Evolutionary conservation across 1,140 invertebrate genomes (phyloP).

Genomic region (Latrodectus geometricus): DNA sequence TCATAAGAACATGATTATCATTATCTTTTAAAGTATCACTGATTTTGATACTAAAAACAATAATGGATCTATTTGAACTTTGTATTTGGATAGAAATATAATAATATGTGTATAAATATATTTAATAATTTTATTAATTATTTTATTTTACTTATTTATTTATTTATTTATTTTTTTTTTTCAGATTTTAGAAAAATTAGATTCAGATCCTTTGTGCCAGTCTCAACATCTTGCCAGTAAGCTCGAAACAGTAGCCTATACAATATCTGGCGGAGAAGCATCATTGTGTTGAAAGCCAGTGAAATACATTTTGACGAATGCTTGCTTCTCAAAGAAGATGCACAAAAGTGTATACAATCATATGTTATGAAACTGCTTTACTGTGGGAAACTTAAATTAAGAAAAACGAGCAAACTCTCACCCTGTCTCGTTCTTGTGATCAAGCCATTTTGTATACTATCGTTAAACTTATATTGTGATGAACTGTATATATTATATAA

Average conservation of each 20-base stretch:
- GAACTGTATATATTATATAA: constrained; percentile 40
- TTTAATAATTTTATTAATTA: not conserved
- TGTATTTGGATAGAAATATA: not conserved
- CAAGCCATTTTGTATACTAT: constrained; percentile 56
- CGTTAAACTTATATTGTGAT: not conserved
- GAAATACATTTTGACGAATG: not conserved
- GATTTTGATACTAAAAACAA: not conserved
- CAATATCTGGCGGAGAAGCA: constrained; percentile 74
- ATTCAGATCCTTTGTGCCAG: constrained; percentile 82
- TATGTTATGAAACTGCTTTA: constrained; percentile 35
- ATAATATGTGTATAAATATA: not conserved
- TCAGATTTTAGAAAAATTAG: constrained; percentile 84
- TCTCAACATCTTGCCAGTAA: constrained; percentile 89
- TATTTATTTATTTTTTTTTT: constrained; percentile 65
- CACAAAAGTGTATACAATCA: constrained; percentile 32
- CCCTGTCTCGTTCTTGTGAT: constrained; percentile 34
- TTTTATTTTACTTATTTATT: too few relatives aligned
- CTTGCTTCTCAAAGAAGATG: constrained; percentile 16
- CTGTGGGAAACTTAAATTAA: constrained; percentile 4
- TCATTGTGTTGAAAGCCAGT: constrained; percentile 64
- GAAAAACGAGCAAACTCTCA: not conserved
- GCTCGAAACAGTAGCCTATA: constrained; percentile 89
- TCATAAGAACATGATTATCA: too few relatives aligned
- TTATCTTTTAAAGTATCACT: too few relatives aligned
- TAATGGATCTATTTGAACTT: too few relatives aligned